A percentile compares a stretch with the other conserved stretches of the same genome.
phyloP scores from a whole-genome alignment of 37 sponge, comb jelly and placozoan species.

The Aphrocallistes beatrix region DNA sequence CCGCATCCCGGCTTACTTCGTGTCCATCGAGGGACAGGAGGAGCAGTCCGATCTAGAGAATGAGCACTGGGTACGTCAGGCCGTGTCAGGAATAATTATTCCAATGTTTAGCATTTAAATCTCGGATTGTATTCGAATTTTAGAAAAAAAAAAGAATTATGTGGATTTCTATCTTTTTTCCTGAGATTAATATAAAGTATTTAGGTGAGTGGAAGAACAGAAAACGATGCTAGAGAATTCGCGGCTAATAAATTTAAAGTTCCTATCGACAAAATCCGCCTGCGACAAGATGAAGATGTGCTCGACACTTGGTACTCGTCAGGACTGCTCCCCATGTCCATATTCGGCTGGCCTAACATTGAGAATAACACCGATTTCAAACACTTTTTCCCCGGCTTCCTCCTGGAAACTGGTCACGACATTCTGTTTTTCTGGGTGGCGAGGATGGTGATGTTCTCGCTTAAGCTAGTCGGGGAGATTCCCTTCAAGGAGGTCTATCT shows the following conservation, averaged over 20 bases:
- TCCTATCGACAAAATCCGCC: slow-evolving; percentile 46
- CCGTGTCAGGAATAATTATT: too few species aligned
- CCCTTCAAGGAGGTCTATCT: slow-evolving; percentile 91
- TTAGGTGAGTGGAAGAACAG: slow-evolving; percentile 53
- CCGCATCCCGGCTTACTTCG: slow-evolving; percentile 89
- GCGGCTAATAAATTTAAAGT: slow-evolving; percentile 70
- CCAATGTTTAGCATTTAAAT: too few species aligned
- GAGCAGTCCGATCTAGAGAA: slow-evolving; percentile 21
- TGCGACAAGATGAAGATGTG: slow-evolving; percentile 92
- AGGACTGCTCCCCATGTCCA: slow-evolving; percentile 90
- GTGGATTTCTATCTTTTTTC: too few species aligned
- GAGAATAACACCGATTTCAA: slow-evolving; percentile 68
- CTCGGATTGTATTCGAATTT: too few species aligned
- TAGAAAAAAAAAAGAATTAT: too few species aligned
- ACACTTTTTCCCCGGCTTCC: slow-evolving; percentile 65
- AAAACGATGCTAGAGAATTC: slow-evolving; percentile 67
- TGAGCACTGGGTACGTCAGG: slow-evolving; percentile 21
- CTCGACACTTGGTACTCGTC: slow-evolving; percentile 98
- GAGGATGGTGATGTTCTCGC: slow-evolving; percentile 84
- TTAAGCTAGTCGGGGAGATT: slow-evolving; percentile 72
- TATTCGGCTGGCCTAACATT: slow-evolving; percentile 85
- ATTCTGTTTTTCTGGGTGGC: slow-evolving; percentile 99
- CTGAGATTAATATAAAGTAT: not conserved
- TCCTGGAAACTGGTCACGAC: slow-evolving; percentile 97
- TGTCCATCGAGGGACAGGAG: slow-evolving; percentile 32